Conservation (phyloP, 2,888 invertebrate genomes). For the Ophonus ardosiacus region DNA sequence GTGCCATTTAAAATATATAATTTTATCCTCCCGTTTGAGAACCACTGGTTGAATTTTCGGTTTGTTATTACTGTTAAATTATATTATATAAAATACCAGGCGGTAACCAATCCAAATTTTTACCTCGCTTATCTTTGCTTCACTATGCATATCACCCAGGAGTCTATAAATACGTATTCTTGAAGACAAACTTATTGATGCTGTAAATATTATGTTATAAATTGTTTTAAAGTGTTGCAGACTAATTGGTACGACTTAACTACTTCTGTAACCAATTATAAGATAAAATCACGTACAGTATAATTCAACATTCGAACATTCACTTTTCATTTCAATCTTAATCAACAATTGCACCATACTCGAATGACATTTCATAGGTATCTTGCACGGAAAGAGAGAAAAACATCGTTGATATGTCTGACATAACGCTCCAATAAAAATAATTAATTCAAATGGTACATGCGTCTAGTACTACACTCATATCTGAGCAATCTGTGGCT, state of each 20-base stretch:
- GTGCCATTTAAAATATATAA: too few species aligned
- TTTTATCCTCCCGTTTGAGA: too few species aligned
- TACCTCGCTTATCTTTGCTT: too few species aligned
- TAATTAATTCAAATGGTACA: conserved; percentile 51
- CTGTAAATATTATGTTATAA: background rate
- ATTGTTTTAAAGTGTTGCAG: background rate
- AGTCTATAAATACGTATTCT: too few species aligned
- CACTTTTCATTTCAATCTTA: background rate
- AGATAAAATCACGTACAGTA: background rate
- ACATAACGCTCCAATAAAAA: conserved; percentile 52
- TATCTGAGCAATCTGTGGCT: conserved; percentile 7
- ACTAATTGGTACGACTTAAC: background rate
- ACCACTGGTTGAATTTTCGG: too few species aligned
- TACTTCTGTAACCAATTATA: background rate
- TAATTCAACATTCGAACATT: too few species aligned
- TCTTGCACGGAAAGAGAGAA: background rate
- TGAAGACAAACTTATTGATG: too few species aligned
- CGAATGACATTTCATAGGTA: background rate
- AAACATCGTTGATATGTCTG: conserved; percentile 46
- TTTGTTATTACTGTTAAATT: too few species aligned
- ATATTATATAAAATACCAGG: too few species aligned
- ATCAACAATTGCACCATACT: conserved; percentile 3
- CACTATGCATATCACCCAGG: too few species aligned
- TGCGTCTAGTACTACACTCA: background rate
- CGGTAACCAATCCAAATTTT: too few species aligned